Conservation (phyloP, 2,888 invertebrate genomes). For the Drosophila pseudotakahashii region DNA sequence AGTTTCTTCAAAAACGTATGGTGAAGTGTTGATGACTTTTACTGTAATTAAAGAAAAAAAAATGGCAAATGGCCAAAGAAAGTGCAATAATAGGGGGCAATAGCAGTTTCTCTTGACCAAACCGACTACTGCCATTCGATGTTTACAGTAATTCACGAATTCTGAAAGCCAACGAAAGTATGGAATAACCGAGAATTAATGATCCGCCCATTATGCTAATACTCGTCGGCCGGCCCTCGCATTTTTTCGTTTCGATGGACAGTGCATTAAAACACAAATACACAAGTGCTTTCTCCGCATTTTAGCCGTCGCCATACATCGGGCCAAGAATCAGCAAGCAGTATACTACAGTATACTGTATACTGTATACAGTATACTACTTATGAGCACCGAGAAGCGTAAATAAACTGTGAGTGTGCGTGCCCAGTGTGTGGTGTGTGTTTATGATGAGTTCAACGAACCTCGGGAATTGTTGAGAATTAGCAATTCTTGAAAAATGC, state of each 20-base stretch:
- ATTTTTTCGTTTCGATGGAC: slow-evolving; percentile 25
- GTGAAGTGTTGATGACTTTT: slow-evolving; percentile 1
- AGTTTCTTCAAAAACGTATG: background rate
- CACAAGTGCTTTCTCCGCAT: slow-evolving; percentile 78
- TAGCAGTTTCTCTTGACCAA: slow-evolving; percentile 14
- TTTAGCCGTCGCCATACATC: slow-evolving; percentile 58
- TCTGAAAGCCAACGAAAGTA: slow-evolving; percentile 37
- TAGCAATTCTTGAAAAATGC: slow-evolving; percentile 81
- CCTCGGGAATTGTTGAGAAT: slow-evolving; percentile 79
- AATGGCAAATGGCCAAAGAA: slow-evolving; percentile 14
- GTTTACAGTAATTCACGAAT: slow-evolving; percentile 14
- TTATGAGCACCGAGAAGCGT: slow-evolving; percentile 34
- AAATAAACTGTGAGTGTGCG: slow-evolving; percentile 32
- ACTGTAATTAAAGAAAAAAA: slow-evolving; percentile 8
- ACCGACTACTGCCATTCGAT: slow-evolving; percentile 5
- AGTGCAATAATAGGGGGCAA: background rate
- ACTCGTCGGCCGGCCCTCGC: slow-evolving; percentile 32
- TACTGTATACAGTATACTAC: slow-evolving; percentile 4
- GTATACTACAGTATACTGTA: slow-evolving; percentile 12
- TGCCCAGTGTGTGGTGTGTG: slow-evolving; percentile 42
- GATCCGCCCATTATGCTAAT: slow-evolving; percentile 35
- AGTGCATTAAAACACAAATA: slow-evolving; percentile 49
- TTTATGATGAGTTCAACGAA: slow-evolving; percentile 77
- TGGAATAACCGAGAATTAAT: slow-evolving; percentile 24
- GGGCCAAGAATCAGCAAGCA: slow-evolving; percentile 72